These are phyloP conservation scores for Acromyrmex charruanus DNA, from an alignment of 1,140 invertebrate species.

Conservation along the genomic window DNA sequence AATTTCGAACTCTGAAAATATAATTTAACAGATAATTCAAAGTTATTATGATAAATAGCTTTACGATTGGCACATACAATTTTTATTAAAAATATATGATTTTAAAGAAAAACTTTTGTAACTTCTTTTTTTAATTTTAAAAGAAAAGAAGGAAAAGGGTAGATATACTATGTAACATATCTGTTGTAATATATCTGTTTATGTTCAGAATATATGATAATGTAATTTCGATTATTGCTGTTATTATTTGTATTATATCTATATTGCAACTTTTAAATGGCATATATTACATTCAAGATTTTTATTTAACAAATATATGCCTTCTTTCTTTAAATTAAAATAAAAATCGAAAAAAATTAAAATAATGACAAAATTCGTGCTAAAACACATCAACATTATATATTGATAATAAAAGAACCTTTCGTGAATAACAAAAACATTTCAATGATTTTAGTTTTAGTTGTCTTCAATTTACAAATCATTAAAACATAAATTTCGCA, in stretches of 20 bases:
- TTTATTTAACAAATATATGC: neutral
- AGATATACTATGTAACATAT: neutral
- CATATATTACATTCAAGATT: conserved; percentile 14
- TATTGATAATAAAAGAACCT: neutral
- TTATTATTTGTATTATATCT: neutral
- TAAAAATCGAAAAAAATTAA: neutral
- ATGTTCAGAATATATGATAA: neutral
- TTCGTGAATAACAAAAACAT: neutral
- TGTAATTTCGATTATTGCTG: neutral
- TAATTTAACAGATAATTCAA: conserved; percentile 5
- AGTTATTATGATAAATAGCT: neutral
- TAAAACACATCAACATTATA: neutral
- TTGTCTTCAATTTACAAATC: neutral
- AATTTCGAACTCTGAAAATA: neutral
- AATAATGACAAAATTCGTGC: neutral
- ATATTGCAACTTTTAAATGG: neutral
- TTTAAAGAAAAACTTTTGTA: neutral
- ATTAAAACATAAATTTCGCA: neutral
- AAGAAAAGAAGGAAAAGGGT: neutral
- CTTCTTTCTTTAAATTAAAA: neutral
- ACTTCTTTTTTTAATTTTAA: neutral
- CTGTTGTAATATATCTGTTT: neutral
- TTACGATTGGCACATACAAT: neutral
- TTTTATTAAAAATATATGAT: neutral
- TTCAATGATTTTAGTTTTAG: neutral